Evolutionary conservation across 2,797 vertebrate species (phyloP), one percentile per base, ranked within the genome.

Genomic region (Sebastes cheni): DNA sequence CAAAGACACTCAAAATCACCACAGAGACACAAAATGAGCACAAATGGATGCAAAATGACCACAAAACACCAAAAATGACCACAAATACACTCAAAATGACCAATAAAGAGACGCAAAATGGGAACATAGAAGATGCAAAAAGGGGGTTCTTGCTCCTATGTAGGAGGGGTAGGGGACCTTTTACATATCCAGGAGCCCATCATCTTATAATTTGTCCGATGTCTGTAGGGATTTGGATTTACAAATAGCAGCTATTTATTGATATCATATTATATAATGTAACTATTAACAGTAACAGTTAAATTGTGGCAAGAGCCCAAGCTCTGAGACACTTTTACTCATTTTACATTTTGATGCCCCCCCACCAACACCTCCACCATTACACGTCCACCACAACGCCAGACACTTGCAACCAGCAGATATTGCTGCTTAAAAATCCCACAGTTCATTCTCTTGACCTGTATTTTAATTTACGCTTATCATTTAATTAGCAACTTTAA

Each of bases 401-500:
- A 4, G 12, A 67, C 58, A 23, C 50, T 22, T 61, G 8, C 70
- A 50, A 20, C 67, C 62, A 36, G 16, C 27, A 65, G 42, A 84
- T 67, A 71, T 25, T 23, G 27, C 70, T 73, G 56, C 62, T 68
- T 61, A 30, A 75, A 77, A 82, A 75, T 6, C 32, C 32, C 32
- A 58, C 79, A 78, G 86, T 86, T 86, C 83, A 82, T 80, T 75
- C 72, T 56, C 72, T 80, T 90, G 91, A 93, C 89, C 91, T 80
- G 84, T 75, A 67, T 92, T 91, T 93, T 92, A 87, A 94, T 95
- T 93, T 86, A 81, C 22, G 82, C 92, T 95, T 95, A 96, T 95
- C 94, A 93, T 95, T 95, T 95, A 95, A 95, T 95, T 93, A 96
- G 80, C 86, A 80, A 83, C 79, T 88, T 91, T 93, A 93, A 94